Evolutionary conservation across 1,140 invertebrate genomes (phyloP).

Genomic region (Orchestia grillus): DNA sequence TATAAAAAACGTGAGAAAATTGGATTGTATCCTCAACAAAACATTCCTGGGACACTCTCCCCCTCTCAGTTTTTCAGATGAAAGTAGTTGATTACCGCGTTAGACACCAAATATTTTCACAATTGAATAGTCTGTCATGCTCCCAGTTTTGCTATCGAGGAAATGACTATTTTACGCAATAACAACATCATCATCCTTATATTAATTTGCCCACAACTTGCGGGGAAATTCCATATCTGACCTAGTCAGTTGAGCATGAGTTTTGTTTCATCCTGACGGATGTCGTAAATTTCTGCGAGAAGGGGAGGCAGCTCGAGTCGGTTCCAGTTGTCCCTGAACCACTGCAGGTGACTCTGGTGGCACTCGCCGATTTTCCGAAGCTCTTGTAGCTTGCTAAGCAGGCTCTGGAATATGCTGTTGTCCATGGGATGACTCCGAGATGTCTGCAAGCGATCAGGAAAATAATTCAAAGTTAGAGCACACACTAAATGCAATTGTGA

Average conservation of each 20-base stretch:
- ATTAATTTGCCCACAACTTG: neutral
- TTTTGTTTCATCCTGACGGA: constrained; percentile 73
- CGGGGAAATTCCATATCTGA: neutral
- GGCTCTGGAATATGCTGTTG: constrained; percentile 78
- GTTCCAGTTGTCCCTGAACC: constrained; percentile 87
- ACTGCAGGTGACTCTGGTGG: constrained; percentile 88
- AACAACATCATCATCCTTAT: neutral
- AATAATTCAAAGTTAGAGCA: neutral
- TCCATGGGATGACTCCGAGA: constrained; percentile 74
- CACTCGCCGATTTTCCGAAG: constrained; percentile 85
- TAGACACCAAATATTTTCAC: too few species aligned
- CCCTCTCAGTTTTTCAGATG: too few species aligned
- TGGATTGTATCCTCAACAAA: neutral
- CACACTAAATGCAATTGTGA: neutral
- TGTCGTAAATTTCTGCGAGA: constrained; percentile 97
- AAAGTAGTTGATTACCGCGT: too few species aligned
- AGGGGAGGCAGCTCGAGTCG: constrained; percentile 86
- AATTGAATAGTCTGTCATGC: too few species aligned
- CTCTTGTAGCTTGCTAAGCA: constrained; percentile 83
- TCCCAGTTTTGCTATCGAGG: too few species aligned
- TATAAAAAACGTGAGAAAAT: neutral
- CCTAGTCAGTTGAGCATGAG: constrained; percentile 47
- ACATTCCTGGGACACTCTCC: neutral
- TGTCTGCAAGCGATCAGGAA: constrained; percentile 69
- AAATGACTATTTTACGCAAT: too few species aligned